Evolutionary conservation across 1,140 invertebrate species (phyloP).

Genomic region (Mercenaria mercenaria): DNA sequence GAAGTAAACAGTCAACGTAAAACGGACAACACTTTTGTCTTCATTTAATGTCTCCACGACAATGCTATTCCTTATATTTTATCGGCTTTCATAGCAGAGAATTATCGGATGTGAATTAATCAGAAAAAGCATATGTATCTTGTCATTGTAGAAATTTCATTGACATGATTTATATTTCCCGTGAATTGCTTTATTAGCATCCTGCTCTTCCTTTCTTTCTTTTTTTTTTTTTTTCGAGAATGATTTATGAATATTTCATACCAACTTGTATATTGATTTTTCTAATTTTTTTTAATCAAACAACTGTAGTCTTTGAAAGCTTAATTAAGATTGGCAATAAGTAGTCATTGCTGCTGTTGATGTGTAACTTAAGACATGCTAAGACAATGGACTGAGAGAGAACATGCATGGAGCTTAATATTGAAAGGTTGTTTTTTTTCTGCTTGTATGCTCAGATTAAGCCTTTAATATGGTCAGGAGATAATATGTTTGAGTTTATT

Average conservation of each 20-base stretch:
- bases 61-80: neutral
- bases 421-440: neutral
- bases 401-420: neutral
- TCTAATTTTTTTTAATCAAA: constrained; percentile 44
- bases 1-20: too few relatives aligned
- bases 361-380: neutral
- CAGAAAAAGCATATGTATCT: constrained; percentile 27
- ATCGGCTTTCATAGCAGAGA: neutral
- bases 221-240: constrained; percentile 10
- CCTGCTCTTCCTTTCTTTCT: too few relatives aligned
- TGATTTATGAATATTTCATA: constrained; percentile 44
- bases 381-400: neutral
- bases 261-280: constrained; percentile 35
- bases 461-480: neutral
- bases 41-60: too few relatives aligned
- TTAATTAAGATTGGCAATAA: constrained; percentile 25
- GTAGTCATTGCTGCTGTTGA: neutral
- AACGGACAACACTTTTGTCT: too few relatives aligned
- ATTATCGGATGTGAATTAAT: constrained; percentile 31
- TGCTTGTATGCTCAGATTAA: neutral
- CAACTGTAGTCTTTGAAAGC: neutral
- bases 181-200: neutral
- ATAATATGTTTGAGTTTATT: neutral
- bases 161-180: constrained; percentile 27
- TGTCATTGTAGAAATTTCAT: constrained; percentile 5